Conservation (phyloP, 2,888 invertebrate species). For the Agonopterix heracliana region DNA sequence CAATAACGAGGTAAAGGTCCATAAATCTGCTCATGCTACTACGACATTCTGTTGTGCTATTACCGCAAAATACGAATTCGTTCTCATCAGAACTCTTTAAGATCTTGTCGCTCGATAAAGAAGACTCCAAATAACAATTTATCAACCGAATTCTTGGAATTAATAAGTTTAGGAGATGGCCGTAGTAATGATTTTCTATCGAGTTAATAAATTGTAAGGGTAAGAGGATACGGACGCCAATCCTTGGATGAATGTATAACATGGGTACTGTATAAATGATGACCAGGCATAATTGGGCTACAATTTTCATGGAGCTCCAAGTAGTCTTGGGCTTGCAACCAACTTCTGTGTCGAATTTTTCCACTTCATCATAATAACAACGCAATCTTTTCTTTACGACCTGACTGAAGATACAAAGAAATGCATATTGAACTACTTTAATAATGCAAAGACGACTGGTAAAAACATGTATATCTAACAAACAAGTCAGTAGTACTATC, state of each 20-base stretch:
- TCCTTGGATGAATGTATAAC: neutral
- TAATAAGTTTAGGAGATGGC: constrained; percentile 41
- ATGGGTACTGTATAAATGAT: too few species aligned
- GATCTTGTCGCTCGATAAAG: constrained; percentile 22
- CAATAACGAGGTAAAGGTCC: constrained; percentile 43
- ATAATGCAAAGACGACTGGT: too few species aligned
- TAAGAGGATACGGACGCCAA: constrained; percentile 12
- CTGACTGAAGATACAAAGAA: constrained; percentile 25
- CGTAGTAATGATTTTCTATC: constrained; percentile 39
- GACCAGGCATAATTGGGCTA: constrained; percentile 14
- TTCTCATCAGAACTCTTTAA: constrained; percentile 21
- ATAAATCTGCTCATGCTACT: constrained; percentile 36
- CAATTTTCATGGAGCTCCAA: constrained; percentile 27
- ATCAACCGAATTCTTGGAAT: constrained; percentile 39
- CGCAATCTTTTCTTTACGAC: constrained; percentile 30
- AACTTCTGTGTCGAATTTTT: constrained; percentile 36
- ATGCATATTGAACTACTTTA: constrained; percentile 15
- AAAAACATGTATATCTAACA: too few species aligned
- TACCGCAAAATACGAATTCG: constrained; percentile 23
- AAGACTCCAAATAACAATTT: constrained; percentile 38
- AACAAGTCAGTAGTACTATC: too few species aligned
- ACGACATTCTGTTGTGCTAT: constrained; percentile 17
- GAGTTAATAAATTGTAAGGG: constrained; percentile 22
- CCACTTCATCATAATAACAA: constrained; percentile 33
- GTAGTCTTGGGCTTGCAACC: constrained; percentile 33